A percentile compares a stretch with the other conserved stretches of the same genome.
Conservation (phyloP, 2,888 invertebrate species). For the Eurytoma adleriae region DNA sequence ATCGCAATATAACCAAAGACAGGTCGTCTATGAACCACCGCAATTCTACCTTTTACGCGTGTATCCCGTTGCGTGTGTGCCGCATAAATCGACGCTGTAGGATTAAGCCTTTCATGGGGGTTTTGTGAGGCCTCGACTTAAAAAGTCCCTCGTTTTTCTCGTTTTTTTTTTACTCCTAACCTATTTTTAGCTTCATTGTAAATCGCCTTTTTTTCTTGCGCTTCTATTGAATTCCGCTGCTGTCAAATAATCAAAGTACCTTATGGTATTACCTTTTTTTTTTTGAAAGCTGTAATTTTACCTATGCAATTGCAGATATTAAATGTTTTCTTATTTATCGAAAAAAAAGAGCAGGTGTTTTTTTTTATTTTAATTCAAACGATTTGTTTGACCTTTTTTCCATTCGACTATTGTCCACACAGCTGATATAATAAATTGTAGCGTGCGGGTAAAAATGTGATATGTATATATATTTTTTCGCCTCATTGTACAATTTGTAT, state of each 20-base stretch:
- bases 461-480: too few species aligned
- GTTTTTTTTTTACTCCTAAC: background rate
- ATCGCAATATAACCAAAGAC: slow-evolving; percentile 66
- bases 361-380: slow-evolving; percentile 8
- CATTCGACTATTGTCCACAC: background rate
- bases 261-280: slow-evolving; percentile 23
- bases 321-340: slow-evolving; percentile 13
- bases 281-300: slow-evolving; percentile 26
- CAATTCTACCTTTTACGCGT: slow-evolving; percentile 67
- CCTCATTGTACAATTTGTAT: too few species aligned
- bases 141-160: slow-evolving; percentile 53
- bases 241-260: slow-evolving; percentile 18
- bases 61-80: slow-evolving; percentile 56
- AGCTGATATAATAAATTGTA: too few species aligned
- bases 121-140: slow-evolving; percentile 54
- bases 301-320: slow-evolving; percentile 10
- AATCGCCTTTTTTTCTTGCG: slow-evolving; percentile 13
- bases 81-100: slow-evolving; percentile 62
- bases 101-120: slow-evolving; percentile 68
- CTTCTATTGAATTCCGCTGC: slow-evolving; percentile 11
- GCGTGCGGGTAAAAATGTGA: too few species aligned
- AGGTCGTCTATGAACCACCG: slow-evolving; percentile 68
- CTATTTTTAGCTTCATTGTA: slow-evolving; percentile 1
- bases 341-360: slow-evolving; percentile 9
- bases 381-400: slow-evolving; percentile 4